Conservation (phyloP, 23 tunicate species). For the Ascidia mentula region DNA sequence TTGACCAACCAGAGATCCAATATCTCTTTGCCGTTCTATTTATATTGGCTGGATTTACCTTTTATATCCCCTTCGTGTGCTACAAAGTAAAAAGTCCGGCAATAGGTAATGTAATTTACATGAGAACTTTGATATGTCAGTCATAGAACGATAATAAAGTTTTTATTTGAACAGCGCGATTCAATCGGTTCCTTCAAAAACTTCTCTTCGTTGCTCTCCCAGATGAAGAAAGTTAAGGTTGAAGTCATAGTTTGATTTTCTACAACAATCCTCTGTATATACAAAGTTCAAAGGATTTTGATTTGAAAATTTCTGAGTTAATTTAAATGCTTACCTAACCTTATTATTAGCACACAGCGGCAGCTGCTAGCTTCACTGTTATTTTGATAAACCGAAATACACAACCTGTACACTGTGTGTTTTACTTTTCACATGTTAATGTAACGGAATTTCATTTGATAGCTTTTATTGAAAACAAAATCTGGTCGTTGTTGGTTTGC, state of each 20-base stretch:
- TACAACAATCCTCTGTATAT: no score
- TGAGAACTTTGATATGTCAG: not conserved
- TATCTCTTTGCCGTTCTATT: constrained; percentile 61
- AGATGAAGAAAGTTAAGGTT: constrained; percentile 20
- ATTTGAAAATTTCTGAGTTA: no score
- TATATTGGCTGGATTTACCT: constrained; percentile 60
- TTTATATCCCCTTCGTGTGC: constrained; percentile 84
- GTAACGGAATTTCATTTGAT: no score
- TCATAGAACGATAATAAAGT: not conserved
- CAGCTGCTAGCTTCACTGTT: not conserved
- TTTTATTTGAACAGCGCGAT: constrained; percentile 33
- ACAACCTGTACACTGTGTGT: no score
- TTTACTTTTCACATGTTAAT: no score
- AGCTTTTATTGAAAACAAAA: no score
- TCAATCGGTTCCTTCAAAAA: constrained; percentile 70
- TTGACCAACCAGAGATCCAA: constrained; percentile 79
- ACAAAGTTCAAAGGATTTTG: no score
- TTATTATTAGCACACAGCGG: not conserved
- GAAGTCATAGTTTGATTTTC: no score
- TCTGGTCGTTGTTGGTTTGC: no score
- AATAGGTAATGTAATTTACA: constrained; percentile 40
- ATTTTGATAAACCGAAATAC: no score
- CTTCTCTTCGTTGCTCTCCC: constrained; percentile 67
- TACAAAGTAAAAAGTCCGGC: constrained; percentile 34
- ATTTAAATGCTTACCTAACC: no score